Base-by-base conservation (phyloP, 2,113 vertebrate genomes). In the Tursiops truncatus region DNA sequence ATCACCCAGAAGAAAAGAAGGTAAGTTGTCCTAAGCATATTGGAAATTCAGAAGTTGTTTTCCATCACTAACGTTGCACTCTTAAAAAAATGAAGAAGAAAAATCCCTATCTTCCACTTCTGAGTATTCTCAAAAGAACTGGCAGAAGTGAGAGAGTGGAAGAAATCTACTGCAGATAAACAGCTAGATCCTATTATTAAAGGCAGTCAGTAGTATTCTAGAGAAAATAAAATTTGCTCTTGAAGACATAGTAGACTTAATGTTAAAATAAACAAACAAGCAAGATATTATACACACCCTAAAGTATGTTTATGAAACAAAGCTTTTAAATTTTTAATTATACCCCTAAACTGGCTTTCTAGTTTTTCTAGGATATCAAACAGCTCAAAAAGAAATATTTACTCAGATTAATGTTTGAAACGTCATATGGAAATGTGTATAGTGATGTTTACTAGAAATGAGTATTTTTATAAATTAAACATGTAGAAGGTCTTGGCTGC, bases 321-420 rank as follows among this genome's bases (percentile, higher is more conserved):
- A 65, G 8, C 7, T 96, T 85, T 92, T 11, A 38, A n/a, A 77
- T 14, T 41, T 91, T 86, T 76, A 70, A 53, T 91, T 63, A 41
- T 71, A 71, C 5, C 33, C 28, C 2, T 53, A 76, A 89, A 9
- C 4, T 38, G 85, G 12, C 7, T 63, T 91, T 88, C 53, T 38
- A 70, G 41, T 31, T 93, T 95, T 86, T 63, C n/a, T 65, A 92
- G 33, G 13, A 76, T 83, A 68, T 80, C 17, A 93, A 91, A 38
- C 26, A 26, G 65, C 74, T 60, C 36, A 38, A n/a, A 23, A n/a
- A 71, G 2, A 91, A 81, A 60, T 60, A 53, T 23, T 44, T 56
- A 25, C 17, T 89, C 8, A 70, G 18, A 68, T 79, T 73, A 86
- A 11, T 79, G 74, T 89, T 83, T 73, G 38, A 90, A 90, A 76